phyloP scores from a whole-genome alignment of 1,140 invertebrate species.

The Nomia melanderi region DNA sequence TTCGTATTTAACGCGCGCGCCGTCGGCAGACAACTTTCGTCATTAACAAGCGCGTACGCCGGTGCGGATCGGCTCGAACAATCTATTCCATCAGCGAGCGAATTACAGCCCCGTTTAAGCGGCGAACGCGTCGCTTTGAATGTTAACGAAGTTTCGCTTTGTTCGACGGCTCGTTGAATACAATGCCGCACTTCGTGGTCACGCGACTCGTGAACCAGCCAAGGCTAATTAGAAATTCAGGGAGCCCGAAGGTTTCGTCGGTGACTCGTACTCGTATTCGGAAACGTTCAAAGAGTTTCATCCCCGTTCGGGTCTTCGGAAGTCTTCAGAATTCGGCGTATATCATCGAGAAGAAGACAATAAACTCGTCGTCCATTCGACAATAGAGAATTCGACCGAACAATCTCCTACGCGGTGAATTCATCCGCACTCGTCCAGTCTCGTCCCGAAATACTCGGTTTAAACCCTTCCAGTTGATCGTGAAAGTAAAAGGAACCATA shows the following conservation, averaged over 20 bases:
- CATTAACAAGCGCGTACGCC: conserved; percentile 26
- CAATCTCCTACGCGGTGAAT: too few species aligned
- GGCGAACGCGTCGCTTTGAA: conserved; percentile 23
- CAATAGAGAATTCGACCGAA: too few species aligned
- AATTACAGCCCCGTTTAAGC: conserved; percentile 1
- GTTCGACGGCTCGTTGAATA: conserved; percentile 15
- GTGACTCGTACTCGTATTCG: not conserved
- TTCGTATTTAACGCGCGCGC: conserved; percentile 24
- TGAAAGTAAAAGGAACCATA: too few species aligned
- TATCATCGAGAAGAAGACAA: too few species aligned
- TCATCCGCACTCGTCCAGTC: too few species aligned
- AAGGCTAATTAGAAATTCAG: conserved; percentile 37
- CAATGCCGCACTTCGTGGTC: conserved; percentile 26
- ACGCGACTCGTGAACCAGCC: not conserved
- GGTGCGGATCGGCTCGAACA: conserved; percentile 12
- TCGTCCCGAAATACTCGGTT: too few species aligned
- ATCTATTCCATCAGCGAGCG: conserved; percentile 13
- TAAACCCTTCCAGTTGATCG: too few species aligned
- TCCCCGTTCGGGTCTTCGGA: too few species aligned
- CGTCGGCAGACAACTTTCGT: conserved; percentile 23
- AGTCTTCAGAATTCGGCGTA: not conserved
- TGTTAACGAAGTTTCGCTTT: conserved; percentile 40
- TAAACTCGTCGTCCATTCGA: too few species aligned
- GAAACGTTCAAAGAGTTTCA: not conserved
- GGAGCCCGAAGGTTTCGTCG: not conserved